Evolutionary conservation across 2,113 vertebrate genomes (phyloP).

Genomic region (Hypomesus transpacificus): DNA sequence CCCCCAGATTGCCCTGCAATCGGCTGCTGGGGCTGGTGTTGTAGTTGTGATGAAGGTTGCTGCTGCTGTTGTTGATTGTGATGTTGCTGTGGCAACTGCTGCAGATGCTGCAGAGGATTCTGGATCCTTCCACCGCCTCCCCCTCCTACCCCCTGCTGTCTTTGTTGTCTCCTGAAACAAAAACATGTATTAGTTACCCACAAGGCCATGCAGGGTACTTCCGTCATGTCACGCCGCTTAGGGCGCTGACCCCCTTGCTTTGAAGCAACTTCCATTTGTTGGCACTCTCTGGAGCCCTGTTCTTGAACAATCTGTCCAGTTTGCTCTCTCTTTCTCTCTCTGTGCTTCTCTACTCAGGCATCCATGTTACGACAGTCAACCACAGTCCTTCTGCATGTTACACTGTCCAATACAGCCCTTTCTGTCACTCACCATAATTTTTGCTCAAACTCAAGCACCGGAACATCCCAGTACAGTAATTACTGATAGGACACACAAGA

Average conservation of each 20-base stretch:
- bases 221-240: background rate
- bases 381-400: too few relatives aligned
- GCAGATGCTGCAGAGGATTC: conserved; percentile 55
- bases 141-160: conserved; percentile 71
- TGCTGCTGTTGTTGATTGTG: conserved; percentile 56
- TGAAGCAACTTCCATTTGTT: conserved; percentile 6
- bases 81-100: conserved; percentile 49
- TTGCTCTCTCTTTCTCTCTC: background rate
- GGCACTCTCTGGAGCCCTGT: background rate
- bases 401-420: too few relatives aligned
- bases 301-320: background rate
- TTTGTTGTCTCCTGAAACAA: conserved; percentile 85
- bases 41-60: conserved; percentile 63
- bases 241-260: background rate
- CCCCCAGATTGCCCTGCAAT: conserved; percentile 24
- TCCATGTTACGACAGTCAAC: too few relatives aligned
- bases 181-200: conserved; percentile 44
- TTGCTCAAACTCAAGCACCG: background rate
- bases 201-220: background rate
- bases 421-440: too few relatives aligned
- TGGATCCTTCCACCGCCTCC: conserved; percentile 78
- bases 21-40: conserved; percentile 45
- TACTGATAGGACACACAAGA: background rate
- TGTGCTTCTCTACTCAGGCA: background rate
- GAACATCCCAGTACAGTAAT: background rate